Evolutionary conservation across 2,888 invertebrate genomes (phyloP).

Genomic region (Pachycephus smyrnensis): DNA sequence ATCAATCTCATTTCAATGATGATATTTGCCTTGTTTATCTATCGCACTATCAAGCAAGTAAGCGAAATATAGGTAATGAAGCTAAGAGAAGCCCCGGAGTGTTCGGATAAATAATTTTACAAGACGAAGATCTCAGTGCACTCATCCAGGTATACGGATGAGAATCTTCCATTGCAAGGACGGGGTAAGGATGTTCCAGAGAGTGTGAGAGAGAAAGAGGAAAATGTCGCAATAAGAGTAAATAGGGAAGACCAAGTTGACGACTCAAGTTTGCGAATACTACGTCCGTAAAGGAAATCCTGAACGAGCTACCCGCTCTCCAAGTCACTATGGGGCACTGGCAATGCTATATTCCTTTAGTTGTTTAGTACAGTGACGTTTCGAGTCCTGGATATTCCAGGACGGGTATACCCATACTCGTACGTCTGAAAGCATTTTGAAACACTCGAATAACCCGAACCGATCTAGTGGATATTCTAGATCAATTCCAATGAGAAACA

Average conservation of each 20-base stretch:
- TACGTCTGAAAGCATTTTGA: background rate
- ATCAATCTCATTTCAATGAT: constrained; percentile 15
- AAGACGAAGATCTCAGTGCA: constrained; percentile 19
- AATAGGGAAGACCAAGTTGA: constrained; percentile 27
- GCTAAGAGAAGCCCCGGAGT: constrained; percentile 9
- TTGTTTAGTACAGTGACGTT: background rate
- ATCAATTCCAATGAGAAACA: background rate
- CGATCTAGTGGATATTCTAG: constrained; percentile 19
- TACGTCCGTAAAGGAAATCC: constrained; percentile 39
- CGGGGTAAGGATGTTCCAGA: constrained; percentile 10
- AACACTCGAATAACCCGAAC: background rate
- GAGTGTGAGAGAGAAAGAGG: constrained; percentile 13
- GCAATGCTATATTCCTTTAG: background rate
- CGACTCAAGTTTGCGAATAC: constrained; percentile 39
- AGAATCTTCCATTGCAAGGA: background rate
- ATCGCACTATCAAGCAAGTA: background rate
- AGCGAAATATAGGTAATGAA: background rate
- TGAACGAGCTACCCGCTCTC: constrained; percentile 27
- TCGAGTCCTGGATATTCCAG: background rate
- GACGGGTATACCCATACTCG: background rate
- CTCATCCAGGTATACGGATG: background rate
- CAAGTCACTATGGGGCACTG: constrained; percentile 9
- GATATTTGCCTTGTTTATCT: constrained; percentile 23
- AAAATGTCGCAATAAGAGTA: constrained; percentile 4
- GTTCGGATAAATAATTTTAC: constrained; percentile 32